Percentiles rank a stretch among this genome's conserved stretches.
Conservation (phyloP, 2,113 vertebrate genomes). For the Scomber colias region DNA sequence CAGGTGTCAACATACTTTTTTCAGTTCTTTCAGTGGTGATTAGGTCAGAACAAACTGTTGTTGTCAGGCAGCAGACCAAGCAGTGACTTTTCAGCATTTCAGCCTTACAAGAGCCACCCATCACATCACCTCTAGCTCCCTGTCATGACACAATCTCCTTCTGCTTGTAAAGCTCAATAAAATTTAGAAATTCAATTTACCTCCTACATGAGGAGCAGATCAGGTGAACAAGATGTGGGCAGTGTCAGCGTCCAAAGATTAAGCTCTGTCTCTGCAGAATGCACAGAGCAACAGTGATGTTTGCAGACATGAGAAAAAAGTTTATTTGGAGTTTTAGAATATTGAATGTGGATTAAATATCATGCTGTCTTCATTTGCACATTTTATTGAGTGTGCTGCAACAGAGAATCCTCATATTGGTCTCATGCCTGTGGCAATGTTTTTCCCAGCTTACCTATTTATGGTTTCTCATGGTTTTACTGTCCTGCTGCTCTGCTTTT, state of each 20-base stretch:
- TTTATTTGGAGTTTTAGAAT: constrained; percentile 20
- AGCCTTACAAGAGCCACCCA: constrained; percentile 10
- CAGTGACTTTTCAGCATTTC: background rate
- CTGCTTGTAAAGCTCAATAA: constrained; percentile 3
- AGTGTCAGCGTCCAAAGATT: background rate
- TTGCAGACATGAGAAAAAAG: background rate
- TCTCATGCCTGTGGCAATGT: constrained; percentile 30
- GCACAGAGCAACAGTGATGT: background rate
- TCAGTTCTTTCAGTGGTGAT: background rate
- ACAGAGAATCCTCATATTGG: constrained; percentile 30
- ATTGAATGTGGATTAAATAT: constrained; percentile 12
- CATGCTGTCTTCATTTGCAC: constrained; percentile 27
- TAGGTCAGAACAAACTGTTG: constrained; percentile 6
- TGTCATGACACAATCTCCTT: constrained; percentile 25
- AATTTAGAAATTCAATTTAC: constrained; percentile 24
- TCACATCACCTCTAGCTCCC: constrained; percentile 15
- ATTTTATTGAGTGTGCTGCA: constrained; percentile 24
- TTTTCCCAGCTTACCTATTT: constrained; percentile 30
- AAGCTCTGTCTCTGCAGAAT: background rate
- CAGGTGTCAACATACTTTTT: too few relatives aligned
- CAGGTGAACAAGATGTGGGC: constrained; percentile 7
- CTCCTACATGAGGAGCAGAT: constrained; percentile 13
- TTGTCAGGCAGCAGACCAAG: constrained; percentile 11
- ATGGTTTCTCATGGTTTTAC: constrained; percentile 31
- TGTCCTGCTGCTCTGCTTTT: constrained; percentile 39